Conservation (phyloP, 2,888 invertebrate genomes). For the Chironomus tentans region DNA sequence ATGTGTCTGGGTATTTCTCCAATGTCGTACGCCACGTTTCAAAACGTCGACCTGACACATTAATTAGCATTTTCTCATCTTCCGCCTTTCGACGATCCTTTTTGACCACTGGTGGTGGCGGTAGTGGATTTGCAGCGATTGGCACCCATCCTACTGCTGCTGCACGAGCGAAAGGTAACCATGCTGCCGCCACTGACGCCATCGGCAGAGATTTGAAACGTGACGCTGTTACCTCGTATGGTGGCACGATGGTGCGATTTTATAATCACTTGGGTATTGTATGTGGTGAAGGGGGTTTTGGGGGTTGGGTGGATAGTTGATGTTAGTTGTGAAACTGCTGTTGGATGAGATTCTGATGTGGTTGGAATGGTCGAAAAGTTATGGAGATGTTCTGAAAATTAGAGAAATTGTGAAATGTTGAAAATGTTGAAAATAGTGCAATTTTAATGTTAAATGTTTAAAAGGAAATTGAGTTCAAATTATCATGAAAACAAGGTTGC, state of each 20-base stretch:
- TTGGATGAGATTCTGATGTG: no score
- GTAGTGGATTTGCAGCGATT: slow-evolving; percentile 95
- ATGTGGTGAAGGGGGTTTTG: no score
- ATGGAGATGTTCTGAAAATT: no score
- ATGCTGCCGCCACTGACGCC: slow-evolving; percentile 23
- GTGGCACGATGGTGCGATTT: background rate
- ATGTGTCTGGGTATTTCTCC: slow-evolving; percentile 97
- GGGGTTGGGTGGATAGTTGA: no score
- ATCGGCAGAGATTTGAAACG: background rate
- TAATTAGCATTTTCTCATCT: slow-evolving; percentile 96
- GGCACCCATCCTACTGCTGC: slow-evolving; percentile 99
- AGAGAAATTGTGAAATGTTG: no score
- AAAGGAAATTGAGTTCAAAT: no score
- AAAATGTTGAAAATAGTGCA: no score
- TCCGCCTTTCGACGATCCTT: slow-evolving; percentile 85
- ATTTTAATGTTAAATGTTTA: no score
- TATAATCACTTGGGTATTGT: background rate
- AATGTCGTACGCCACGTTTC: slow-evolving; percentile 99
- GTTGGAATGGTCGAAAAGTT: no score
- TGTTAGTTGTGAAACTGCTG: no score
- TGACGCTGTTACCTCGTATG: background rate
- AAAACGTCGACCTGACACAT: slow-evolving; percentile 92
- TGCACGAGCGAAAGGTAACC: slow-evolving; percentile 81
- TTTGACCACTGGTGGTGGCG: slow-evolving; percentile 91
- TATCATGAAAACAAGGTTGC: no score